Percentiles rank a stretch among this genome's conserved stretches.
These are phyloP conservation scores for Novumbra hubbsi DNA, from an alignment of 2,797 vertebrate species.

Conservation along the genomic window DNA sequence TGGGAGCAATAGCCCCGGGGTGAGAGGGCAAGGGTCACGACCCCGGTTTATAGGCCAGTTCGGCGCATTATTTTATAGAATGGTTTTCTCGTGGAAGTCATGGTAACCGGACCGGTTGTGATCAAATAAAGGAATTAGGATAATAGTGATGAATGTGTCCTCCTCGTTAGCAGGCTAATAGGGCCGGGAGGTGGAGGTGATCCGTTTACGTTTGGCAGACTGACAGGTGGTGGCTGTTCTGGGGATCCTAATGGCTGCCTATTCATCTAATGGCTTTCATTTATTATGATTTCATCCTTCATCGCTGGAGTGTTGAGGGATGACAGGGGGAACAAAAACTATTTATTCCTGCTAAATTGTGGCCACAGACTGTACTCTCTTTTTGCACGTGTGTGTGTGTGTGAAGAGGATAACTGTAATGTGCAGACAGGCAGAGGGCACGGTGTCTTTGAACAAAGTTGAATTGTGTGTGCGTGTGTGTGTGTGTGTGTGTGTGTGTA, in stretches of 20 bases:
- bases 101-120: conserved; percentile 61
- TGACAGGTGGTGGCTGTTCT: conserved; percentile 77
- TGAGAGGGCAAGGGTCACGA: background rate
- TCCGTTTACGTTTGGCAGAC: conserved; percentile 79
- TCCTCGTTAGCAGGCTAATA: conserved; percentile 74
- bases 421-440: conserved; percentile 43
- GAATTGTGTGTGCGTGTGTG: conserved; percentile 35
- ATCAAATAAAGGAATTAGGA: conserved; percentile 78
- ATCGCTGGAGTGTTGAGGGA: conserved; percentile 58
- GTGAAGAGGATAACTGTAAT: conserved; percentile 39
- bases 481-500: conserved; percentile 3
- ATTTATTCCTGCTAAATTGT: background rate
- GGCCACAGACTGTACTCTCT: background rate
- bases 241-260: conserved; percentile 77
- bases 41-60: background rate
- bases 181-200: conserved; percentile 69
- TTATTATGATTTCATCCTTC: conserved; percentile 78
- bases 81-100: conserved; percentile 29
- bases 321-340: conserved; percentile 43
- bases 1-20: background rate
- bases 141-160: conserved; percentile 78
- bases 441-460: conserved; percentile 46
- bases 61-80: conserved; percentile 25
- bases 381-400: conserved; percentile 44
- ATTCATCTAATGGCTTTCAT: conserved; percentile 79